A percentile compares a stretch with the other conserved stretches of the same genome.
These are phyloP conservation scores for Lepidothrix coronata DNA, from an alignment of 2,113 vertebrate genomes.

Conservation along the genomic window DNA sequence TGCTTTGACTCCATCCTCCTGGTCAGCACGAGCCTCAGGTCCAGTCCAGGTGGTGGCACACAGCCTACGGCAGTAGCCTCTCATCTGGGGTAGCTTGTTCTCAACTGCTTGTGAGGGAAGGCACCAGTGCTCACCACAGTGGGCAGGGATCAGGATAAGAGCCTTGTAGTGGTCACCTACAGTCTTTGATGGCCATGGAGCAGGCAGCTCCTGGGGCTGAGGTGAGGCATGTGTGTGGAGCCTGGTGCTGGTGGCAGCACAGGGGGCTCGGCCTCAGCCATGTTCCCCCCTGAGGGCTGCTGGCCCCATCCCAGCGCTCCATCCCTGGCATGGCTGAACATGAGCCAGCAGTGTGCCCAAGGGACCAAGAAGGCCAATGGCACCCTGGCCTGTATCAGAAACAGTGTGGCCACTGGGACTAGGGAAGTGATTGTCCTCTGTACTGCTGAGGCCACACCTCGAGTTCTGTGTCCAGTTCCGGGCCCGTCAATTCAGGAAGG, in stretches of 20 bases:
- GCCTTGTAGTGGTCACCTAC: not conserved
- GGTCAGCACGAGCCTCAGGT: not conserved
- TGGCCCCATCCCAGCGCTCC: not conserved
- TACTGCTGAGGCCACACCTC: not conserved
- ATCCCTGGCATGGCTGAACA: not conserved
- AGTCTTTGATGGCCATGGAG: not conserved
- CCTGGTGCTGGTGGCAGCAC: not conserved
- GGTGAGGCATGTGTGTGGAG: rapidly evolving
- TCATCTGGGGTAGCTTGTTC: rapidly evolving
- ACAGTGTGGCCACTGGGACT: not conserved
- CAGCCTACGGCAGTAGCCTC: rapidly evolving
- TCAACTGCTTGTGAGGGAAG: too few species aligned
- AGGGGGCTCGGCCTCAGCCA: not conserved
- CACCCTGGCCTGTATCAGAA: not conserved
- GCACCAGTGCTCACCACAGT: rapidly evolving
- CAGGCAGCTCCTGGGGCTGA: rapidly evolving
- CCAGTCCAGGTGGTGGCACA: not conserved
- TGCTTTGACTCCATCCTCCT: not conserved
- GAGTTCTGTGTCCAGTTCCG: not conserved
- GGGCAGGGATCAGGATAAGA: rapidly evolving
- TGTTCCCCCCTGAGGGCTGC: not conserved
- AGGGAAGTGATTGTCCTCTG: not conserved
- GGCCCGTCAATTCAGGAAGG: not conserved
- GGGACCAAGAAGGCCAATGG: not conserved
- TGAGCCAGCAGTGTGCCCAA: not conserved